These are phyloP conservation scores for Diarsia dahlii DNA, from an alignment of 2,888 invertebrate species.

Conservation along the genomic window DNA sequence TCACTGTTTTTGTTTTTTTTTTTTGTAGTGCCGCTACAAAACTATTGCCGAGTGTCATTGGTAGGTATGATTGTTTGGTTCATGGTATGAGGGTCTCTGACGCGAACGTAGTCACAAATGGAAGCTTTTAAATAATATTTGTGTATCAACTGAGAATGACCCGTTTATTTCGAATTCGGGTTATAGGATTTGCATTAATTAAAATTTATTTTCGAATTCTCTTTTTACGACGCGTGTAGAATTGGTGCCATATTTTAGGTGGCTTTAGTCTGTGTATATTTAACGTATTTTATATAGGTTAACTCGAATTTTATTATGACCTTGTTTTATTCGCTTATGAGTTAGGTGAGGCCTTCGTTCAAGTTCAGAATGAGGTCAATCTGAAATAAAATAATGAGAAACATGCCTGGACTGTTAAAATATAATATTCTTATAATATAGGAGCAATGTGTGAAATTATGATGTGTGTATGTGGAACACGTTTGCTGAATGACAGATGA, in stretches of 20 bases:
- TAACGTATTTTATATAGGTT: constrained; percentile 3
- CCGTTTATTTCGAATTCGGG: constrained; percentile 46
- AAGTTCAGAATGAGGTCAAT: neutral
- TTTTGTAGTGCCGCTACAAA: neutral
- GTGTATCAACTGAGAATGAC: constrained; percentile 13
- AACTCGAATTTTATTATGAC: constrained; percentile 22
- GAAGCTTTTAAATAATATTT: constrained; percentile 2
- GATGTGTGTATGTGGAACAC: neutral
- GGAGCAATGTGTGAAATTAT: neutral
- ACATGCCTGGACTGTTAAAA: neutral
- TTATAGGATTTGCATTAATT: constrained; percentile 55
- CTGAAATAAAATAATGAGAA: neutral
- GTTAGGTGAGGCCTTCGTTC: neutral
- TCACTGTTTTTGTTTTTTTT: too few species aligned
- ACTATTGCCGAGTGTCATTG: neutral
- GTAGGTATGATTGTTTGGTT: neutral
- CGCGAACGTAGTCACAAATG: neutral
- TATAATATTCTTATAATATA: neutral
- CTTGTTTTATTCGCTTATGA: neutral
- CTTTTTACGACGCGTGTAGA: constrained; percentile 27
- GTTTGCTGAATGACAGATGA: neutral
- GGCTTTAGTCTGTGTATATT: constrained; percentile 9
- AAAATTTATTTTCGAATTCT: constrained; percentile 38
- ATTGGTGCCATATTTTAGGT: constrained; percentile 37
- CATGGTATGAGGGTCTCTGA: neutral